These are phyloP conservation scores for Pseudomyrmex gracilis DNA, from an alignment of 1,140 invertebrate species.

Conservation along the genomic window DNA sequence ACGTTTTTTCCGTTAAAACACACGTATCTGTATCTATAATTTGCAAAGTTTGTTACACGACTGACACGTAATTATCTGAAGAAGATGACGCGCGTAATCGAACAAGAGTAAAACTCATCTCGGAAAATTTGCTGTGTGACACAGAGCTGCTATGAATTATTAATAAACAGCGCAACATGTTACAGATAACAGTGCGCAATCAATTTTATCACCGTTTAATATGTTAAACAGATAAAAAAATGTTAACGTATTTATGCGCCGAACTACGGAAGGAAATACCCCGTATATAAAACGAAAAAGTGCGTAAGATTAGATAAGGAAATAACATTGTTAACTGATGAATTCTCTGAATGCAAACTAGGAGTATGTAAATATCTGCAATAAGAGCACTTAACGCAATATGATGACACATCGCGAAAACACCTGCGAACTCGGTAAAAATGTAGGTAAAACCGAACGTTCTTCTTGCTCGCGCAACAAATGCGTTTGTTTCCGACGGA, in stretches of 20 bases:
- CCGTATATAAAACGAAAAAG: too few relatives aligned
- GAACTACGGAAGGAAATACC: too few relatives aligned
- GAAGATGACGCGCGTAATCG: too few relatives aligned
- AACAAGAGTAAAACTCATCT: background rate
- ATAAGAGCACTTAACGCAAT: background rate
- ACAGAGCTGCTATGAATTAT: too few relatives aligned
- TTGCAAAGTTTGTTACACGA: background rate
- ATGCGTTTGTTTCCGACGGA: background rate
- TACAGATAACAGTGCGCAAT: too few relatives aligned
- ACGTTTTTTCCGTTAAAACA: background rate
- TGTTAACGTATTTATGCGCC: too few relatives aligned
- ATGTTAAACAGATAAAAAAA: too few relatives aligned
- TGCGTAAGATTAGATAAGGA: too few relatives aligned
- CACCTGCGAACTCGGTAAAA: constrained; percentile 11
- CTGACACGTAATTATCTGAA: background rate
- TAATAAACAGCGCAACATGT: too few relatives aligned
- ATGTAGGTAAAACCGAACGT: background rate
- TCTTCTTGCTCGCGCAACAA: background rate
- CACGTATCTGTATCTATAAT: background rate
- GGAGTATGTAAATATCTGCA: background rate
- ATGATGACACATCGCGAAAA: constrained; percentile 43
- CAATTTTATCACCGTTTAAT: too few relatives aligned
- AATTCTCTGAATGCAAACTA: background rate
- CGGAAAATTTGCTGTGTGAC: background rate
- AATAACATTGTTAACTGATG: too few relatives aligned